phyloP scores from a whole-genome alignment of 2,113 vertebrate species.

The Actenoides hombroni region DNA sequence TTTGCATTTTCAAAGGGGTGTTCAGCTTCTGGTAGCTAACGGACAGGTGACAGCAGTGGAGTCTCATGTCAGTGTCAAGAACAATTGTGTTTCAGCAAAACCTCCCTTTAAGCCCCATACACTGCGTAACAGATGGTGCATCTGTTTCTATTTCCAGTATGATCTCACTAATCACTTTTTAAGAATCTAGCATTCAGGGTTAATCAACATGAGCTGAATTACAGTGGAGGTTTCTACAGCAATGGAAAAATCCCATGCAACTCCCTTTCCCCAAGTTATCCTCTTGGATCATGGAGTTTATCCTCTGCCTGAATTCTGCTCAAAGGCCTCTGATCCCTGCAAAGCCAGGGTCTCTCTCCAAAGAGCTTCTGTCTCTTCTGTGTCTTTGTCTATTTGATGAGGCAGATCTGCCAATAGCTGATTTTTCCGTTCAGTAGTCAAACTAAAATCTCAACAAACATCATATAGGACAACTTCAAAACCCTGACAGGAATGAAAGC shows the following conservation, averaged over 20 bases:
- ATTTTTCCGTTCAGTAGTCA: not conserved
- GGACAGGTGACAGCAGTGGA: not conserved
- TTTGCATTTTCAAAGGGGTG: not conserved
- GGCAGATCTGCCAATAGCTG: not conserved
- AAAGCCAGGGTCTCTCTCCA: not conserved
- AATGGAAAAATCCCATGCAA: not conserved
- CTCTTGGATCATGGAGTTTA: not conserved
- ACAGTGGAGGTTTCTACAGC: not conserved
- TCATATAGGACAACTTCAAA: not conserved
- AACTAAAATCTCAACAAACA: not conserved
- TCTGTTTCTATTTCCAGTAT: constrained; percentile 50
- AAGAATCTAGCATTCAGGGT: constrained; percentile 42
- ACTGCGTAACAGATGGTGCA: constrained; percentile 3
- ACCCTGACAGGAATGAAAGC: not conserved
- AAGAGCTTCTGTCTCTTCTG: not conserved
- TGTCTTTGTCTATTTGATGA: not conserved
- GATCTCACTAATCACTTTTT: constrained; percentile 61
- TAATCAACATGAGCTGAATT: constrained; percentile 54
- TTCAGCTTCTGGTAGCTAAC: not conserved
- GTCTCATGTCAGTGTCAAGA: not conserved
- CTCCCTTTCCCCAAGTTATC: not conserved
- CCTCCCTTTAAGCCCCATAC: not conserved
- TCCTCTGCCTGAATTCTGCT: constrained; percentile 3
- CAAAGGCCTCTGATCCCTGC: not conserved
- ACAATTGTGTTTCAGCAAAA: constrained; percentile 3